These are phyloP conservation scores for Manis crassicaudata DNA, from an alignment of 2,797 vertebrate species.

Conservation along the genomic window DNA sequence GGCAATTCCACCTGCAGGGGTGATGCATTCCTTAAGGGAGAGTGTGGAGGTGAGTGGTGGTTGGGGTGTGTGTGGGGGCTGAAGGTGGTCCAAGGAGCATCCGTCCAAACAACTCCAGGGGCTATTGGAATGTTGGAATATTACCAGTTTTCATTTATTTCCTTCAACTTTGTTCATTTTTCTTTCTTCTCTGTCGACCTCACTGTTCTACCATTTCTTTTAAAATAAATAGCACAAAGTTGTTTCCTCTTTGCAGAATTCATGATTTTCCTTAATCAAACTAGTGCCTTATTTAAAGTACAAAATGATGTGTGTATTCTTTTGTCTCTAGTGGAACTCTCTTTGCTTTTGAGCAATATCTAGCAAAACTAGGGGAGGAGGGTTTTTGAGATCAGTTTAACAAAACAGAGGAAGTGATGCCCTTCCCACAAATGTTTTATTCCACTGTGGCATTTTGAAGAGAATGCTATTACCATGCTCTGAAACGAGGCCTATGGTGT, in stretches of 20 bases:
- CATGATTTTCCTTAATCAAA: neutral
- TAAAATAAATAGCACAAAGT: neutral
- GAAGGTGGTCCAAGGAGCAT: neutral
- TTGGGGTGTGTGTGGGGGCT: rapidly evolving
- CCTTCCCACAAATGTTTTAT: neutral
- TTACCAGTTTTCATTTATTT: neutral
- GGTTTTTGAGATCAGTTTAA: neutral
- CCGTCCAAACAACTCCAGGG: neutral
- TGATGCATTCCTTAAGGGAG: too few species aligned
- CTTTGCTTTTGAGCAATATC: neutral
- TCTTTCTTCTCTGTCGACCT: neutral
- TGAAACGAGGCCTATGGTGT: neutral
- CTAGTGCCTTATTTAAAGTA: neutral
- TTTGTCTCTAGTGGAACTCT: neutral
- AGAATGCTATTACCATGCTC: neutral
- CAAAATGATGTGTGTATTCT: neutral
- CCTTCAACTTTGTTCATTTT: neutral
- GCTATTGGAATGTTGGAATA: neutral
- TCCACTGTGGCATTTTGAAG: neutral
- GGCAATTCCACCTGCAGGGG: neutral
- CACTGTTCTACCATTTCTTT: neutral
- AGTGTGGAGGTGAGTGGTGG: neutral
- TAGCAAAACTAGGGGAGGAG: neutral
- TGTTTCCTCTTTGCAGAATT: neutral
- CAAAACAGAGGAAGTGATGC: neutral